These are phyloP conservation scores for Brenthis ino DNA, from an alignment of 2,888 invertebrate genomes.

Conservation along the genomic window DNA sequence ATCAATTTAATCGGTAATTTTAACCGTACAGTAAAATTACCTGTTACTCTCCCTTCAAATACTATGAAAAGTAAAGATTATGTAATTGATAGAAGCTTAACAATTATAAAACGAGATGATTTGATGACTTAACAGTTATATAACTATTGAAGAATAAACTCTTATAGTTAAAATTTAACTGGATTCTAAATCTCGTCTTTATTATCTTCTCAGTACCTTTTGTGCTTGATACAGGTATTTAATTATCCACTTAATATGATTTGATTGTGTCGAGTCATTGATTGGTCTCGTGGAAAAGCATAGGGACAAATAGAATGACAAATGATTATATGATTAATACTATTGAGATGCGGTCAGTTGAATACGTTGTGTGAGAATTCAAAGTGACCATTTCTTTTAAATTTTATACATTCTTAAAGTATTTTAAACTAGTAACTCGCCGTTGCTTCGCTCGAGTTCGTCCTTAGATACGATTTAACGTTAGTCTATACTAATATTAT, in stretches of 20 bases:
- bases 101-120: slow-evolving; percentile 4
- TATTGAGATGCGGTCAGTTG: slow-evolving; percentile 49
- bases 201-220: slow-evolving; percentile 11
- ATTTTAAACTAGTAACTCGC: too few relatives aligned
- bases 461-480: too few relatives aligned
- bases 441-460: too few relatives aligned
- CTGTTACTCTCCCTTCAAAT: neutral
- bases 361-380: slow-evolving; percentile 57
- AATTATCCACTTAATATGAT: slow-evolving; percentile 39
- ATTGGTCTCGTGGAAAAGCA: slow-evolving; percentile 39
- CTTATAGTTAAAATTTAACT: neutral
- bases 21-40: neutral
- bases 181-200: neutral
- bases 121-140: neutral
- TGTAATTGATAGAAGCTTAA: slow-evolving; percentile 1
- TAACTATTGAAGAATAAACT: neutral
- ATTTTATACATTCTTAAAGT: too few relatives aligned
- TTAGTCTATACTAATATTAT: too few relatives aligned
- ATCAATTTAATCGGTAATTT: neutral
- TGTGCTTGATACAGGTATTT: slow-evolving; percentile 34
- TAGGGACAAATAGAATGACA: slow-evolving; percentile 47
- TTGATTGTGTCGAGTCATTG: slow-evolving; percentile 38
- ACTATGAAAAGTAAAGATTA: neutral
- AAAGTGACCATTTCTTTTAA: slow-evolving; percentile 14
- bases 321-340: slow-evolving; percentile 49